phyloP scores from a whole-genome alignment of 2,888 invertebrate species.

The Nipponacmea schrenckii region DNA sequence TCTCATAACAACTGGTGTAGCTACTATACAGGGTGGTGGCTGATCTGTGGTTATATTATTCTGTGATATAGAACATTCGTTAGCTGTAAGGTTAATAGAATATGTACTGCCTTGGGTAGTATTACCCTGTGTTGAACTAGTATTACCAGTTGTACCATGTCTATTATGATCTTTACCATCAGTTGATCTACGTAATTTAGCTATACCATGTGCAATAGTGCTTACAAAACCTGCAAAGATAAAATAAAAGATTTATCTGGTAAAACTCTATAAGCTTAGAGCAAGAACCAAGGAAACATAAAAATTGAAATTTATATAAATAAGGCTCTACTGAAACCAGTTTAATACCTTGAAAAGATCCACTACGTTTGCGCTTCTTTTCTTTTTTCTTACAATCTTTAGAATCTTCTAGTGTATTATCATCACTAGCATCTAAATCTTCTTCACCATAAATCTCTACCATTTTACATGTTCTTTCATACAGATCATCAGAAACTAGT shows the following conservation, averaged over 20 bases:
- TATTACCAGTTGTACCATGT: too few species aligned
- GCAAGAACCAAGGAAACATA: too few species aligned
- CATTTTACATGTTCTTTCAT: conserved; percentile 65
- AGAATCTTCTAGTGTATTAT: conserved; percentile 60
- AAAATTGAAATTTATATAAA: background rate
- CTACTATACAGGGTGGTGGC: conserved; percentile 15
- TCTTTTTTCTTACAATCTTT: conserved; percentile 67
- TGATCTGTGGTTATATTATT: background rate
- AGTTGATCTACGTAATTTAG: conserved; percentile 57
- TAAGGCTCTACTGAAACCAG: too few species aligned
- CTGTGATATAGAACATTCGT: conserved; percentile 2
- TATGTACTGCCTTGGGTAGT: conserved; percentile 35
- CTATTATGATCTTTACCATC: conserved; percentile 39
- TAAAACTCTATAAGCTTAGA: too few species aligned
- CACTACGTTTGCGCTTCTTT: conserved; percentile 85
- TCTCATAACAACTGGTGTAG: conserved; percentile 57
- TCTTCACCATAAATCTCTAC: conserved; percentile 55
- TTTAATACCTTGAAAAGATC: conserved; percentile 80
- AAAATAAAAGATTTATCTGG: too few species aligned
- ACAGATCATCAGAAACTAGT: conserved; percentile 75
- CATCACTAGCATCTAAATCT: conserved; percentile 57
- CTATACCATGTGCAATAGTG: conserved; percentile 60
- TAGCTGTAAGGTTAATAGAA: background rate
- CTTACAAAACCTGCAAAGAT: conserved; percentile 55
- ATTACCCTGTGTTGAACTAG: conserved; percentile 23